A percentile compares a stretch with the other conserved stretches of the same genome.
Evolutionary conservation across 2,113 vertebrate genomes (phyloP).

Genomic region (Drymodes brunneopygia): DNA sequence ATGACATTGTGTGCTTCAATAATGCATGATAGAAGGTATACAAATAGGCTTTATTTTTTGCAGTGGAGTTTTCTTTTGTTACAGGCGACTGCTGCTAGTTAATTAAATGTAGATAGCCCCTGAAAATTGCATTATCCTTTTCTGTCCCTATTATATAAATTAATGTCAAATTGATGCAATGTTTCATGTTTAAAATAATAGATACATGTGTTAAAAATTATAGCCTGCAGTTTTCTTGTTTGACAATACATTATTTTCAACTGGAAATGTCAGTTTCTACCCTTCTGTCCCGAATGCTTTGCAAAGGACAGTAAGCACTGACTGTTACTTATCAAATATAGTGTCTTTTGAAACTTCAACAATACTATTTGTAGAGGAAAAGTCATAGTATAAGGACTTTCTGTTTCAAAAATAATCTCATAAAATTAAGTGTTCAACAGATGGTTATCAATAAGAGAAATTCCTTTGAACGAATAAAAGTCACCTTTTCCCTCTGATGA

Average conservation of each 20-base stretch:
- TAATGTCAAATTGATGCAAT: conserved; percentile 74
- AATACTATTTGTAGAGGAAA: background rate
- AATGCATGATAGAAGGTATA: conserved; percentile 69
- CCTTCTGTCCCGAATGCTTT: conserved; percentile 59
- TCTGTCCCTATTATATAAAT: conserved; percentile 76
- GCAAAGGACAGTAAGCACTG: conserved; percentile 53
- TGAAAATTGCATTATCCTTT: conserved; percentile 69
- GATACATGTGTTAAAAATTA: conserved; percentile 76
- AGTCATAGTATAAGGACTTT: background rate
- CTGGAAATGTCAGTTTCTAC: conserved; percentile 66
- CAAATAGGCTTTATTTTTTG: conserved; percentile 63
- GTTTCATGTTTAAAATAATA: conserved; percentile 78
- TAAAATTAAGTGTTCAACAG: background rate
- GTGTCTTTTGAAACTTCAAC: conserved; percentile 45
- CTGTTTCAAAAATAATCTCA: background rate
- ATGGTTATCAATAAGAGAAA: background rate
- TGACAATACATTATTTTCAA: conserved; percentile 74
- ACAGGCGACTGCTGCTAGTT: conserved; percentile 67
- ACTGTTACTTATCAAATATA: conserved; percentile 60
- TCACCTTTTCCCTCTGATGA: background rate
- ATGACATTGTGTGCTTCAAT: conserved; percentile 67
- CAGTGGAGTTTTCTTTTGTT: conserved; percentile 52
- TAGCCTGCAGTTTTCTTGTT: conserved; percentile 70
- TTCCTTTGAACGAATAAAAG: background rate
- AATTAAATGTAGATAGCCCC: conserved; percentile 74